These are phyloP conservation scores for Cromileptes altivelis DNA, from an alignment of 2,113 vertebrate genomes.

Conservation along the genomic window DNA sequence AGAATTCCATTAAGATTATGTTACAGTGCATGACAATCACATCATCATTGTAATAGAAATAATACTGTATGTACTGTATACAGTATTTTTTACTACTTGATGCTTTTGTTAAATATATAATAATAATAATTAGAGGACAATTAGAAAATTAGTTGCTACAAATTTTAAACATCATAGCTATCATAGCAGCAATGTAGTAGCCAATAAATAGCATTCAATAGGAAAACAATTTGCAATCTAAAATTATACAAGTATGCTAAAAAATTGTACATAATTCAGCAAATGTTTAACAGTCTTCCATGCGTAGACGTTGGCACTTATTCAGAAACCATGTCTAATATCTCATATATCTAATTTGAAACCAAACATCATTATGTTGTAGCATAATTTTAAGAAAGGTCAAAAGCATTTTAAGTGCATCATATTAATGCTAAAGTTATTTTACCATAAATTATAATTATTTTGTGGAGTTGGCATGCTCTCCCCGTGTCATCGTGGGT, in stretches of 20 bases:
- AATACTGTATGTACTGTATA: not conserved
- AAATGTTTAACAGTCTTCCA: not conserved
- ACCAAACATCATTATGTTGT: not conserved
- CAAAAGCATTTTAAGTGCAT: not conserved
- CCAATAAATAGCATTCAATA: not conserved
- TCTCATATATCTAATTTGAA: not conserved
- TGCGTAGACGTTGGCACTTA: not conserved
- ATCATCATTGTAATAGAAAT: slow-evolving; percentile 15
- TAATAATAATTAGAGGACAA: not conserved
- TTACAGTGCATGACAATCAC: slow-evolving; percentile 54
- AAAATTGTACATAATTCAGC: not conserved
- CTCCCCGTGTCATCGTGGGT: too few species aligned
- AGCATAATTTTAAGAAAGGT: too few species aligned
- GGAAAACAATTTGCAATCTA: not conserved
- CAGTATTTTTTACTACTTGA: not conserved
- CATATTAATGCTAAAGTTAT: not conserved
- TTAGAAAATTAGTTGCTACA: not conserved
- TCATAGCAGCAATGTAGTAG: not conserved
- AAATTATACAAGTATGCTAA: not conserved
- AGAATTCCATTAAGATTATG: slow-evolving; percentile 69
- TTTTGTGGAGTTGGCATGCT: not conserved
- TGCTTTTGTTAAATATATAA: slow-evolving; percentile 2
- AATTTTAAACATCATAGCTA: slow-evolving; percentile 1
- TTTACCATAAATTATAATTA: not conserved
- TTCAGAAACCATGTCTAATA: not conserved